phyloP scores from a whole-genome alignment of 2,113 vertebrate species.

The Calonectris borealis region DNA sequence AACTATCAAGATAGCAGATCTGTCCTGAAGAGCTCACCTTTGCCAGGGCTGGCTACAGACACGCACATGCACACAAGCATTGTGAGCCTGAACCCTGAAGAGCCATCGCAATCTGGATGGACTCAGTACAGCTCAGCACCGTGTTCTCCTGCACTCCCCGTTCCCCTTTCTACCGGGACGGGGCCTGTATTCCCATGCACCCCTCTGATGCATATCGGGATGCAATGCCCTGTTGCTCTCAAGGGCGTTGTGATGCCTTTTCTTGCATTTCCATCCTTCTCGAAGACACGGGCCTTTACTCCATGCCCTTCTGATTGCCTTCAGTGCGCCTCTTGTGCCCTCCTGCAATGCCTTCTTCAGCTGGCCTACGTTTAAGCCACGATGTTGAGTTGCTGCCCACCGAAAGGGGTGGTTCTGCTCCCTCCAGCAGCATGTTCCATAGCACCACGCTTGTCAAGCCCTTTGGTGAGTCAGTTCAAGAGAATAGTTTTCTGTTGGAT shows the following conservation, averaged over 20 bases:
- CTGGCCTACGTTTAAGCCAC: not conserved
- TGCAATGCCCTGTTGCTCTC: not conserved
- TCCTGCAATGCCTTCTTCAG: accelerated
- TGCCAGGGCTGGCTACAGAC: not conserved
- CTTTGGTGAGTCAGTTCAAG: constrained; percentile 33
- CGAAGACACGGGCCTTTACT: not conserved
- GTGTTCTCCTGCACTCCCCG: accelerated
- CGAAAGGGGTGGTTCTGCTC: not conserved
- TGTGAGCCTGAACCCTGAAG: not conserved
- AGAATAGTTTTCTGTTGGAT: constrained; percentile 28
- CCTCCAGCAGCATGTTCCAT: not conserved
- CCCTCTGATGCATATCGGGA: not conserved
- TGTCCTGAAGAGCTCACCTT: not conserved
- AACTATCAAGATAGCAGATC: not conserved
- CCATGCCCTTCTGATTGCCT: not conserved
- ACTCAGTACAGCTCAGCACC: not conserved
- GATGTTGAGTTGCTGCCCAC: not conserved
- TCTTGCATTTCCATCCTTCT: not conserved
- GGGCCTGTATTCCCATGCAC: not conserved
- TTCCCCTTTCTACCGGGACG: not conserved
- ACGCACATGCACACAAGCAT: accelerated
- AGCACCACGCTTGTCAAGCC: not conserved
- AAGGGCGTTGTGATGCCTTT: not conserved
- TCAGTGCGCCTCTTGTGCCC: not conserved
- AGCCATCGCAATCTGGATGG: accelerated